Percentiles rank a stretch among this genome's conserved stretches.
These are phyloP conservation scores for Ellobius talpinus DNA, from an alignment of 2,113 vertebrate species.

Conservation along the genomic window DNA sequence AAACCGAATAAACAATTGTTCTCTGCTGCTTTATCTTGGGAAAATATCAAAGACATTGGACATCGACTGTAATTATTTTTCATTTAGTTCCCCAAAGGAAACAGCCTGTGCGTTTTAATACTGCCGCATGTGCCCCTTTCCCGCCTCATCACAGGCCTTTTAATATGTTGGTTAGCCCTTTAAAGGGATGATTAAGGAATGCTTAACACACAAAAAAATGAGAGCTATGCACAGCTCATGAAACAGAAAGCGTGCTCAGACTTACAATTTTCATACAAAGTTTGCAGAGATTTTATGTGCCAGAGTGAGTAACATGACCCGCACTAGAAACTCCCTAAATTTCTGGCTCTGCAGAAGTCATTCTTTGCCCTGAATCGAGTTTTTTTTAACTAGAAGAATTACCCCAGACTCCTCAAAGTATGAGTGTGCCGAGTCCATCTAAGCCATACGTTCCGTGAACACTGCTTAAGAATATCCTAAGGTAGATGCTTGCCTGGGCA, in stretches of 20 bases:
- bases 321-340: conserved; percentile 88
- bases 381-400: conserved; percentile 84
- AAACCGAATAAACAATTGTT: conserved; percentile 78
- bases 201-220: conserved; percentile 85
- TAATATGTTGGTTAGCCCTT: conserved; percentile 80
- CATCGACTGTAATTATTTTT: conserved; percentile 77
- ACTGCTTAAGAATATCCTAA: not conserved
- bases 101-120: conserved; percentile 22
- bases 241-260: conserved; percentile 83
- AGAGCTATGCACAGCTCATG: conserved; percentile 84
- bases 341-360: conserved; percentile 89
- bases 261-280: conserved; percentile 88
- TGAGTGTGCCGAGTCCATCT: conserved; percentile 78
- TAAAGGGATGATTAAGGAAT: conserved; percentile 82
- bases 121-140: conserved; percentile 74
- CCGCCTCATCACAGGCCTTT: conserved; percentile 76
- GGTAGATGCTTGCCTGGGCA: conserved; percentile 55
- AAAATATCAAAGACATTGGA: conserved; percentile 77
- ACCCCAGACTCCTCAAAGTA: conserved; percentile 74
- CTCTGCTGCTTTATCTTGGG: conserved; percentile 84
- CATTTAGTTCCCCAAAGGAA: conserved; percentile 62
- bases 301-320: conserved; percentile 90
- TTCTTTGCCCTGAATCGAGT: conserved; percentile 83
- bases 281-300: conserved; percentile 88
- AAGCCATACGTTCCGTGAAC: conserved; percentile 54